A percentile compares a stretch with the other conserved stretches of the same genome.
These are phyloP conservation scores for Drosophila fuyamai DNA, from an alignment of 1,140 invertebrate genomes.

Conservation along the genomic window DNA sequence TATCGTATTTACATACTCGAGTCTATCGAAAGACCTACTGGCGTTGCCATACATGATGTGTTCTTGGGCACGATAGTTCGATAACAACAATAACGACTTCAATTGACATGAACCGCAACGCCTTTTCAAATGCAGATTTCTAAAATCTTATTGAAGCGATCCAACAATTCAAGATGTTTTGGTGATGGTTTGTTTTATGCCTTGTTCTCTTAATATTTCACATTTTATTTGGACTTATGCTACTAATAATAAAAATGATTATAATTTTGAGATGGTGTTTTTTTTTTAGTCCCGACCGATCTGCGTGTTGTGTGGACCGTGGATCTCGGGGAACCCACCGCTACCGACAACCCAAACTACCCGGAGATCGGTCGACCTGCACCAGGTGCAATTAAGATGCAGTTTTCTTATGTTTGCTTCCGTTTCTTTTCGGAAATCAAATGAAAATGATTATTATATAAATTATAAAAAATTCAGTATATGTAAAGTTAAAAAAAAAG, in stretches of 20 bases:
- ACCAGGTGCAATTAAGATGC: conserved; percentile 55
- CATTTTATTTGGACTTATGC: conserved; percentile 79
- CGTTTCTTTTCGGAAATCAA: conserved; percentile 55
- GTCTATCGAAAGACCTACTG: background rate
- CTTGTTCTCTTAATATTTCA: conserved; percentile 77
- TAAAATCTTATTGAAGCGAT: background rate
- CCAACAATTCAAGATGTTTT: conserved; percentile 13
- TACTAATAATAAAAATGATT: conserved; percentile 76
- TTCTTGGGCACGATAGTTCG: background rate
- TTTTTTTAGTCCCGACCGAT: conserved; percentile 18
- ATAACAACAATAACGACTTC: background rate
- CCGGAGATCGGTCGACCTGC: conserved; percentile 8
- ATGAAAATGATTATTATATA: conserved; percentile 80
- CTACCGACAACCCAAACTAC: conserved; percentile 5
- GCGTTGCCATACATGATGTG: background rate
- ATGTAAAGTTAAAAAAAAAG: conserved; percentile 79
- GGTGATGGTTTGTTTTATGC: conserved; percentile 28
- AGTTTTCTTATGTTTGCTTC: conserved; percentile 16
- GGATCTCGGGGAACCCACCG: background rate
- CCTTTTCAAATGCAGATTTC: background rate
- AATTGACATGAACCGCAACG: background rate
- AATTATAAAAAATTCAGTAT: conserved; percentile 83
- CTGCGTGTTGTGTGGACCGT: conserved; percentile 11
- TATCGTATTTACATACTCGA: background rate
- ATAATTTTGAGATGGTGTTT: conserved; percentile 77